These are phyloP conservation scores for Drosophila bunnanda DNA, from an alignment of 2,888 invertebrate species.

Conservation along the genomic window DNA sequence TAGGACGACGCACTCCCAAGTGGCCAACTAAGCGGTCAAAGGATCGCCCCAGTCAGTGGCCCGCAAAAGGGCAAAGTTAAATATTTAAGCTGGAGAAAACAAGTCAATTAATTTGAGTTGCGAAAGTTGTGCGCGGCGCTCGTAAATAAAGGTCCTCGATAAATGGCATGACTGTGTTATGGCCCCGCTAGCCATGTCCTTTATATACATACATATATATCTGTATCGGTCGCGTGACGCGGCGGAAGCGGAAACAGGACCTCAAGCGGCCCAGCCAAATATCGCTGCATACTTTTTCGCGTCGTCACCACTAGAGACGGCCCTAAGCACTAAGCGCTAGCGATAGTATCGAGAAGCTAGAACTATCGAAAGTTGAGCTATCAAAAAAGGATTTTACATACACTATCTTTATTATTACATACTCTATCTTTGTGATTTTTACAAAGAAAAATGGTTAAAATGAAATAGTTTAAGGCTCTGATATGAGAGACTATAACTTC, in stretches of 20 bases:
- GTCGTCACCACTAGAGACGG: conserved; percentile 29
- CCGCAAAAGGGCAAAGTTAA: conserved; percentile 77
- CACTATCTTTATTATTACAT: no score
- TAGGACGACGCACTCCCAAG: conserved; percentile 65
- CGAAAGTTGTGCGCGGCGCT: conserved; percentile 44
- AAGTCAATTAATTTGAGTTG: conserved; percentile 83
- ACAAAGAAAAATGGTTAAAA: background rate
- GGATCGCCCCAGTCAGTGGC: conserved; percentile 64
- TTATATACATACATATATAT: conserved; percentile 14
- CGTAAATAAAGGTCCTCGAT: conserved; percentile 32
- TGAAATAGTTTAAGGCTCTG: background rate
- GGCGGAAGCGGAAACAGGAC: conserved; percentile 25
- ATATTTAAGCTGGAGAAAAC: conserved; percentile 82
- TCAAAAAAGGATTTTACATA: background rate
- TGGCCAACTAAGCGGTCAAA: conserved; percentile 80
- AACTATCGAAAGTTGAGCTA: background rate
- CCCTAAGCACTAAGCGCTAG: background rate
- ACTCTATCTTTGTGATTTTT: background rate
- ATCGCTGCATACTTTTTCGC: conserved; percentile 47
- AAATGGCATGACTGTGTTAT: conserved; percentile 21
- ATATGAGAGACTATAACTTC: background rate
- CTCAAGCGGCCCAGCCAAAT: conserved; percentile 44
- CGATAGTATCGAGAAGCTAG: background rate
- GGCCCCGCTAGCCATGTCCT: conserved; percentile 9
- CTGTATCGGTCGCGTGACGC: conserved; percentile 26